Evolutionary conservation across 1,140 invertebrate genomes (phyloP).

Genomic region (Ptiloglossa arizonensis): DNA sequence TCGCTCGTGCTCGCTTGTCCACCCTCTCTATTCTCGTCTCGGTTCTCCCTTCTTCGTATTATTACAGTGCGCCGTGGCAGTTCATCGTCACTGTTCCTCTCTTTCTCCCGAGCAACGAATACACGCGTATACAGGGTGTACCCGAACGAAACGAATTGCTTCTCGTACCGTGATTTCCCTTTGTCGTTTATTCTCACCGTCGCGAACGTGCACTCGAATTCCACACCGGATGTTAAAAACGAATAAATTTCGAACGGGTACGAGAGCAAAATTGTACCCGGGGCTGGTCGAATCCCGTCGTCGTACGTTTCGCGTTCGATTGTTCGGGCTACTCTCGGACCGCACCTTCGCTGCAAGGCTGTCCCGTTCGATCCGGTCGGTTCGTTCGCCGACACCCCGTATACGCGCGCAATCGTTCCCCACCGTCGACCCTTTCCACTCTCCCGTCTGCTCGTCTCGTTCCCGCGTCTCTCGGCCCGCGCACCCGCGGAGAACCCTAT

Average conservation of each 20-base stretch:
- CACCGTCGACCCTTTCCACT: conserved; percentile 57
- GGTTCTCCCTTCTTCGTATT: conserved; percentile 26
- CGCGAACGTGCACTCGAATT: too few species aligned
- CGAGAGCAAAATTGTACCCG: too few species aligned
- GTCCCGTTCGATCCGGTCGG: too few species aligned
- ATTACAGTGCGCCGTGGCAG: conserved; percentile 17
- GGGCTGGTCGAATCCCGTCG: too few species aligned
- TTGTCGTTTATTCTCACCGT: too few species aligned
- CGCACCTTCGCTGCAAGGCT: too few species aligned
- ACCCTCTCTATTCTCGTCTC: conserved; percentile 52
- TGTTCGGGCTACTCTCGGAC: background rate
- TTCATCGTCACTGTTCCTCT: conserved; percentile 49
- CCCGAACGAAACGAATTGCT: background rate
- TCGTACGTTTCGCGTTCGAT: background rate
- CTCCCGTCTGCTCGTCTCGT: conserved; percentile 58
- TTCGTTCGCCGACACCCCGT: background rate
- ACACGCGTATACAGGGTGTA: conserved; percentile 4
- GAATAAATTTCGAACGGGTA: too few species aligned
- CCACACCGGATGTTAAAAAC: too few species aligned
- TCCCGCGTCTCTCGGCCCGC: conserved; percentile 53
- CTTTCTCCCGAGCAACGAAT: conserved; percentile 35
- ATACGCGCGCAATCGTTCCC: conserved; percentile 43
- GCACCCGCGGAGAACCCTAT: conserved; percentile 6
- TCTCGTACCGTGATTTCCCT: too few species aligned
- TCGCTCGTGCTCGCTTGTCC: conserved; percentile 53